phyloP scores from a whole-genome alignment of 2,113 vertebrate species.

The Pelobates fuscus region DNA sequence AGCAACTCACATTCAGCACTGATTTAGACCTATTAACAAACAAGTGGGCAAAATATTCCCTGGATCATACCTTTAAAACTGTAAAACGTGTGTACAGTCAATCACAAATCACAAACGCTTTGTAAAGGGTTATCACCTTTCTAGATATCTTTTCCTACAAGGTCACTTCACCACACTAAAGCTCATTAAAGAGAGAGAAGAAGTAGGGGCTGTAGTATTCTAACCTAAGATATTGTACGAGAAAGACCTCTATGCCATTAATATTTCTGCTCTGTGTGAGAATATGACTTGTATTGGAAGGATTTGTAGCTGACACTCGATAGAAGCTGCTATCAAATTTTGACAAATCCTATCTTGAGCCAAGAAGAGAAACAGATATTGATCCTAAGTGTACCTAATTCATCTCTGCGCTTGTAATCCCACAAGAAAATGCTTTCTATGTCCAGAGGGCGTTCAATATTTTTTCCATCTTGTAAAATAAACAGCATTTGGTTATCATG shows the following conservation, averaged over 20 bases:
- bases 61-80: too few species aligned
- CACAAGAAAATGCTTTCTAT: slow-evolving; percentile 82
- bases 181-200: slow-evolving; percentile 72
- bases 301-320: slow-evolving; percentile 84
- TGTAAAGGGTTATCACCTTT: slow-evolving; percentile 26
- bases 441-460: slow-evolving; percentile 82
- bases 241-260: slow-evolving; percentile 73
- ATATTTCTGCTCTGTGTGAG: slow-evolving; percentile 76
- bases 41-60: too few species aligned
- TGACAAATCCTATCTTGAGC: slow-evolving; percentile 85
- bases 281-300: slow-evolving; percentile 74
- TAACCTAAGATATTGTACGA: slow-evolving; percentile 72
- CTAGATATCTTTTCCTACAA: slow-evolving; percentile 59
- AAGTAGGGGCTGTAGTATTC: slow-evolving; percentile 68
- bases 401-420: slow-evolving; percentile 85
- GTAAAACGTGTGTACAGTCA: too few species aligned
- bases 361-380: slow-evolving; percentile 84
- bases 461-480: slow-evolving; percentile 86
- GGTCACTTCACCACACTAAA: slow-evolving; percentile 74
- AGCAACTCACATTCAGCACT: too few species aligned
- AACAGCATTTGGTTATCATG: slow-evolving; percentile 80
- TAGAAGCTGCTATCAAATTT: slow-evolving; percentile 80
- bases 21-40: too few species aligned
- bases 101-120: background rate
- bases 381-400: slow-evolving; percentile 86